Evolutionary conservation across 2,888 invertebrate species (phyloP), one percentile per base, ranked within the genome.

Genomic region (Phorcus lineatus): DNA sequence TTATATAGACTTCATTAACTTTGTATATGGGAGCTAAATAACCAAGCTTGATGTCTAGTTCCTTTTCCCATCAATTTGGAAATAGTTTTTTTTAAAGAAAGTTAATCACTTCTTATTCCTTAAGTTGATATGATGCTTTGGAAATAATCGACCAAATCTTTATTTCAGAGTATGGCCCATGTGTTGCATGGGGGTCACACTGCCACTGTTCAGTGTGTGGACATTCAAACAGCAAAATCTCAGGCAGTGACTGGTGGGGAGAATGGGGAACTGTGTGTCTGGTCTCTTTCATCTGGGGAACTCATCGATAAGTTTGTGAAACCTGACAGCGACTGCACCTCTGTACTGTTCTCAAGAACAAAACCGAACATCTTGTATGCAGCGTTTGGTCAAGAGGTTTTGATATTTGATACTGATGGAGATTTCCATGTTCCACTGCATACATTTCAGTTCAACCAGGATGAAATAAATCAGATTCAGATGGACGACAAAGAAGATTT

Each of bases 401-500:
- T 87, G 9, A 76, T 86, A 11, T 89, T 88, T 78, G 90, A 91
- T 77, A 62, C 70, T 9, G 52, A 77, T 19, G 83, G 88, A 19
- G 86, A 88, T n/a, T 83, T 90, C 13, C 78, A 82, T 11, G 81
- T 81, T 6, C 88, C 90, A 0, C 53, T 89, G 11, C 86, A 87
- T 75, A 81, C 84, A 9, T 90, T 88, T 77, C 82, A 86, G 31
- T 87, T 85, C 47, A 91, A 91, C 77, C 89, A 90, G 66, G 92
- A 92, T 17, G 92, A 92, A 80, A 88, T 92, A 2, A 92, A 92
- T 80, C 91, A 92, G 80, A 85, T 92, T 47, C 86, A 83, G 9
- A 53, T 92, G 47, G 89, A 91, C 82, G 88, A 90, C 16, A 89
- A 91, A 55, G 92, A 92, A 79, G 84, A 87, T 22, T 90, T 85